phyloP scores from a whole-genome alignment of 2,888 invertebrate genomes.

The Sminthurides aquaticus region DNA sequence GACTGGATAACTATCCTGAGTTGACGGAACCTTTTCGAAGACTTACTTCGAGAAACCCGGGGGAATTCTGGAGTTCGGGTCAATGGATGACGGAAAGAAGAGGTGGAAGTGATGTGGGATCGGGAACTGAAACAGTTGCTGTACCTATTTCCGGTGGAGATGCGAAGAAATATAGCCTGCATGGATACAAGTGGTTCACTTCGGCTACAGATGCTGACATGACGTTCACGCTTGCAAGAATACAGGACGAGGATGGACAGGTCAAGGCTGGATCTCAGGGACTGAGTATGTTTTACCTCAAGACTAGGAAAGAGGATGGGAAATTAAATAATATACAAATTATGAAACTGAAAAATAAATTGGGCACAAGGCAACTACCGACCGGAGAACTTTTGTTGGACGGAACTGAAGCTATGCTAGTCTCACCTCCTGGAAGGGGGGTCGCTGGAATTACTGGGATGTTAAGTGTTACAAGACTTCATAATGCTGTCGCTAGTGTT shows the following conservation, averaged over 20 bases:
- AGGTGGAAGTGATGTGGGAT: constrained; percentile 55
- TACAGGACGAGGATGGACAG: constrained; percentile 47
- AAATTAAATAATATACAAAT: constrained; percentile 52
- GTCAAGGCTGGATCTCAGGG: constrained; percentile 47
- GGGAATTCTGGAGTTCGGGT: constrained; percentile 54
- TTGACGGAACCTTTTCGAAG: constrained; percentile 42
- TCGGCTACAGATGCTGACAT: constrained; percentile 55
- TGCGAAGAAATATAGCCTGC: constrained; percentile 46
- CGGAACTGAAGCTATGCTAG: constrained; percentile 48
- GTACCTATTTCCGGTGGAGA: constrained; percentile 46
- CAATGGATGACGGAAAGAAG: constrained; percentile 57
- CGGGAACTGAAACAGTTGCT: constrained; percentile 52
- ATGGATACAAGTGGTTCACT: constrained; percentile 56
- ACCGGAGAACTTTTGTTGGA: constrained; percentile 55
- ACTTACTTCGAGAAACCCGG: constrained; percentile 48
- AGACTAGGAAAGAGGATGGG: constrained; percentile 46
- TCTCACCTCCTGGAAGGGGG: constrained; percentile 51
- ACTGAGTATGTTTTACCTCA: constrained; percentile 52
- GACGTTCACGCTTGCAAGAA: constrained; percentile 52
- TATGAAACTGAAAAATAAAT: constrained; percentile 52
- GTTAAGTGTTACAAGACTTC: constrained; percentile 53
- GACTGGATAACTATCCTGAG: constrained; percentile 21
- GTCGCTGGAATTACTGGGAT: constrained; percentile 52
- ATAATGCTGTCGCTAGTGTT: constrained; percentile 50
- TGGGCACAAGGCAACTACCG: constrained; percentile 54